These are phyloP conservation scores for Charadrius vociferus DNA, from an alignment of 2,113 vertebrate genomes.

Conservation along the genomic window DNA sequence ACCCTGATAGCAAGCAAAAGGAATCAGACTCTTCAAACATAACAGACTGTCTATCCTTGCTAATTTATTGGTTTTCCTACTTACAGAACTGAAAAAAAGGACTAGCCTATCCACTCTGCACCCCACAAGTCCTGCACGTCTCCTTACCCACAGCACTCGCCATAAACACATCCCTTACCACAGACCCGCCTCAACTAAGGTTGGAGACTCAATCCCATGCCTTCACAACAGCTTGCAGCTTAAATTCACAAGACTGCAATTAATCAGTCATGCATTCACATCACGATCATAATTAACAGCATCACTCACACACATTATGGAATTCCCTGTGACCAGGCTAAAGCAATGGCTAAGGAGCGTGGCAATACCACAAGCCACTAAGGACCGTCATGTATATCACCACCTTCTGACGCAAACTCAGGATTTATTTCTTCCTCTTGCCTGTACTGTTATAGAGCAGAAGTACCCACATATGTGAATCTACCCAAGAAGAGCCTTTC, in stretches of 20 bases:
- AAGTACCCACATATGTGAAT: neutral
- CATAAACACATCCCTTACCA: neutral
- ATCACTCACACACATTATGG: neutral
- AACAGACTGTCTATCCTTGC: neutral
- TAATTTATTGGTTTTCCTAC: neutral
- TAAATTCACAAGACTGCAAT: neutral
- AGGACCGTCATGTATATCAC: neutral
- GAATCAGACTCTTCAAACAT: neutral
- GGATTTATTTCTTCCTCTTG: neutral
- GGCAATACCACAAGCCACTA: neutral
- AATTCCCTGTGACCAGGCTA: neutral
- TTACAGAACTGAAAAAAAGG: rapidly evolving
- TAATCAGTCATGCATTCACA: neutral
- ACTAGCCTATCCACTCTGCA: neutral
- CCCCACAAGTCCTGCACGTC: neutral
- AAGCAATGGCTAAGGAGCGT: neutral
- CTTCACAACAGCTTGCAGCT: neutral
- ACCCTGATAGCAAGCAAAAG: neutral
- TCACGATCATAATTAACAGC: neutral
- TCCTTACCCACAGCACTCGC: neutral
- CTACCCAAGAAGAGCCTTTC: neutral
- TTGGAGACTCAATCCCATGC: neutral
- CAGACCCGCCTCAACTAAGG: rapidly evolving
- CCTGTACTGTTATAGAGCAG: neutral
- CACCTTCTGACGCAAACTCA: neutral